phyloP scores from a whole-genome alignment of 2,888 invertebrate genomes.

The Arge pagana region DNA sequence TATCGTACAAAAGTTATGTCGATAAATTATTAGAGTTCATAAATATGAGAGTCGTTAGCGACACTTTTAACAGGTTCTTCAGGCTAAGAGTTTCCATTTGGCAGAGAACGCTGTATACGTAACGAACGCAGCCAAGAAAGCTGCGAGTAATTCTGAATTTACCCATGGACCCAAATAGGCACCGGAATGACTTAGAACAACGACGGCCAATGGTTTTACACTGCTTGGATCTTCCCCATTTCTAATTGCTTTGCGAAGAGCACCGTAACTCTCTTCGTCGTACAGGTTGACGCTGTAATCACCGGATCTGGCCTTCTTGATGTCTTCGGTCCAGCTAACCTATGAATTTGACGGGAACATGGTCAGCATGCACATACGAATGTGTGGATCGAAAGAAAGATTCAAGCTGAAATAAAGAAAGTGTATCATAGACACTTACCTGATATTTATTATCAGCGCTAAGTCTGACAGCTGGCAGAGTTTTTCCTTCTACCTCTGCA shows the following conservation, averaged over 20 bases:
- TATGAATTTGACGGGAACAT: conserved; percentile 50
- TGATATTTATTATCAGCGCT: conserved; percentile 79
- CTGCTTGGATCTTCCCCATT: conserved; percentile 70
- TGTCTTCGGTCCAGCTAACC: conserved; percentile 94
- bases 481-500: conserved; percentile 85
- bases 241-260: conserved; percentile 80
- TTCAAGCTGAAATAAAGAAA: background rate
- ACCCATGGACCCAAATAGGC: conserved; percentile 92
- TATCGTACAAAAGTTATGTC: conserved; percentile 14
- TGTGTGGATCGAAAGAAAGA: background rate
- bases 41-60: background rate
- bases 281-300: conserved; percentile 79
- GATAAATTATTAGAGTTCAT: background rate
- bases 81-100: conserved; percentile 79
- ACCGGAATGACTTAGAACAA: conserved; percentile 74
- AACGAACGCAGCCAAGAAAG: conserved; percentile 74
- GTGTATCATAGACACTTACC: conserved; percentile 62
- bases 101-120: conserved; percentile 87
- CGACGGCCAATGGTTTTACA: conserved; percentile 72
- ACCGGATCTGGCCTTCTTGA: conserved; percentile 80
- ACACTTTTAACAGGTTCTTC: too few relatives aligned
- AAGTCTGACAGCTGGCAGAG: conserved; percentile 81
- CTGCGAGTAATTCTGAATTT: conserved; percentile 89
- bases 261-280: conserved; percentile 91
- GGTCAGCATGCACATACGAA: background rate